Evolutionary conservation across 2,797 vertebrate species (phyloP), one percentile per base, ranked within the genome.

Genomic region (Micrastur ruficollis): DNA sequence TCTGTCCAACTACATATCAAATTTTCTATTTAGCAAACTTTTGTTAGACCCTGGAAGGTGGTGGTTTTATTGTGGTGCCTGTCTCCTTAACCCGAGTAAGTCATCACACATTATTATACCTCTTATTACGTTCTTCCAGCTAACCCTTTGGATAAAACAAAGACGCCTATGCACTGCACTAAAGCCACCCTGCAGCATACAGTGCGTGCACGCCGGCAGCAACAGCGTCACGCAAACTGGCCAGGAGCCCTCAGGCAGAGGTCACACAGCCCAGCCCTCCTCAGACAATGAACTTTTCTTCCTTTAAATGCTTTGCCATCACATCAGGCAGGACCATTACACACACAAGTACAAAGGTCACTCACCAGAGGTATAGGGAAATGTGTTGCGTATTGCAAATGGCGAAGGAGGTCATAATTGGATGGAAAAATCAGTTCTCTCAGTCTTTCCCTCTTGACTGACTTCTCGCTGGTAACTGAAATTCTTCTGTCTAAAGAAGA

Each of bases 341-440:
- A 2, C n/a, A 10, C 75, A 20, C 40, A 4, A 63, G 55, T 10
- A 36, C 62, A 5, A 20, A 20, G 10, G 6, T 8, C 55, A 96
- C 98, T 98, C 97, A 98, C 98, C 98, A 97, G 96, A 79, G 98
- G 98, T n/a, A 98, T 97, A 32, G 98, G 98, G 49, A 98, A 98
- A 71, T 98, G 98, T 0, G 98, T 98, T 13, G 97, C 97, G 5
- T 98, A 98, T 17, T 98, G 98, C 86, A 98, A 89, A 47, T 98
- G 98, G 22, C 97, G 95, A 25, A 98, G 98, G 38, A 98, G 98
- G 70, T 98, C 96, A 3, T 98, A 98, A 34, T 86, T 98, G 66
- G 98, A 97, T 21, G 98, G 98, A 15, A 98, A 98, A 78, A 98
- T 98, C 46, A 97, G 56, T 42, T 97, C 98, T 87, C 95, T 96